These are phyloP conservation scores for Penaeus monodon DNA, from an alignment of 2,888 invertebrate genomes.

Conservation along the genomic window DNA sequence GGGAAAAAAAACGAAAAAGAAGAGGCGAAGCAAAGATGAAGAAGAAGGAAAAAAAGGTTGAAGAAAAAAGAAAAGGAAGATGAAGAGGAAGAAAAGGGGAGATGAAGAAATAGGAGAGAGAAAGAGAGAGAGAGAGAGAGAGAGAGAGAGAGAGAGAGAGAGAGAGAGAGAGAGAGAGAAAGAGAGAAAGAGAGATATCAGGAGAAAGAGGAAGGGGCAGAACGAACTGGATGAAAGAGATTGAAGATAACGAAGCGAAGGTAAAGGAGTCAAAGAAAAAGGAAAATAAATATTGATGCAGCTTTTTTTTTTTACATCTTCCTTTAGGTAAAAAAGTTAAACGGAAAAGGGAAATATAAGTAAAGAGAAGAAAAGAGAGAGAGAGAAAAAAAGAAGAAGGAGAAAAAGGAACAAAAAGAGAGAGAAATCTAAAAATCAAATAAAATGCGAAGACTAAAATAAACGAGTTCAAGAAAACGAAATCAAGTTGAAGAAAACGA, in stretches of 20 bases:
- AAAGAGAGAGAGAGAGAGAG: no score
- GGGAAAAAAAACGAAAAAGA: no score
- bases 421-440: neutral
- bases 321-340: neutral
- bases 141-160: no score
- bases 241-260: neutral
- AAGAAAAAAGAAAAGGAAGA: no score
- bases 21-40: no score
- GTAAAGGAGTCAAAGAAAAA: neutral
- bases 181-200: neutral
- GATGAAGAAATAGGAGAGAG: no score
- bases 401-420: neutral
- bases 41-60: no score
- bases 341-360: neutral
- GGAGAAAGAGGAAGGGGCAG: neutral
- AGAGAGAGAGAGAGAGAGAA: no score
- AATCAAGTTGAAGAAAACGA: neutral
- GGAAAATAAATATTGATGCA: neutral
- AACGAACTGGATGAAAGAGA: neutral
- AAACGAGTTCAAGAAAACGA: neutral
- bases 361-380: neutral
- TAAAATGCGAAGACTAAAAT: neutral
- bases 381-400: neutral
- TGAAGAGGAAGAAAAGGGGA: no score
- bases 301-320: no score